phyloP scores from a whole-genome alignment of 2,113 vertebrate genomes.

The Gymnarchus niloticus region DNA sequence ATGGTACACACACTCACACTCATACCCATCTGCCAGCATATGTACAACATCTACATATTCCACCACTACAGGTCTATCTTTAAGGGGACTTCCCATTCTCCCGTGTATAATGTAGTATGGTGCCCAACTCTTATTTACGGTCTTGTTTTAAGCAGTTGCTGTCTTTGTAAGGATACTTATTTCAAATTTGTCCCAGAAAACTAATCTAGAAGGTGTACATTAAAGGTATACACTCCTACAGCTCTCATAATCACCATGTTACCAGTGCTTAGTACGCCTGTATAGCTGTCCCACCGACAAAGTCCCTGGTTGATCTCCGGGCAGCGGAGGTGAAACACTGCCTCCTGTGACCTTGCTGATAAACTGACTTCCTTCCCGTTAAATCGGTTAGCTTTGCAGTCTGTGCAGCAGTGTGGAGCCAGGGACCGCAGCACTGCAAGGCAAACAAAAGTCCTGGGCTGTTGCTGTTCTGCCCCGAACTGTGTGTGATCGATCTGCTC shows the following conservation, averaged over 20 bases:
- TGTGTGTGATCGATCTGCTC: not conserved
- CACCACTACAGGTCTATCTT: not conserved
- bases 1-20: too few relatives aligned
- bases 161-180: not conserved
- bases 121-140: too few relatives aligned
- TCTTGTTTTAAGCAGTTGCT: not conserved
- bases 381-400: conserved; percentile 18
- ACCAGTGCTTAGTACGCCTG: not conserved
- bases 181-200: not conserved
- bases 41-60: too few relatives aligned
- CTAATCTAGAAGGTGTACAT: too few relatives aligned
- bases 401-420: too few relatives aligned
- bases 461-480: not conserved
- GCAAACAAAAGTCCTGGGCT: conserved; percentile 15
- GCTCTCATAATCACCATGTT: not conserved
- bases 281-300: not conserved
- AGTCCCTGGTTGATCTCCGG: not conserved
- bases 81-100: not conserved
- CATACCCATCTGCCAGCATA: too few relatives aligned
- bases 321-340: conserved; percentile 7
- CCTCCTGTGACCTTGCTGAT: conserved; percentile 34
- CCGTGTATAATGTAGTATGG: too few relatives aligned
- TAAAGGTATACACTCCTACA: not conserved
- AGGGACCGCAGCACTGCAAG: conserved; percentile 8
- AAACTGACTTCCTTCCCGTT: conserved; percentile 17